Evolutionary conservation across 2,888 invertebrate genomes (phyloP).

Genomic region (Thereva unica): DNA sequence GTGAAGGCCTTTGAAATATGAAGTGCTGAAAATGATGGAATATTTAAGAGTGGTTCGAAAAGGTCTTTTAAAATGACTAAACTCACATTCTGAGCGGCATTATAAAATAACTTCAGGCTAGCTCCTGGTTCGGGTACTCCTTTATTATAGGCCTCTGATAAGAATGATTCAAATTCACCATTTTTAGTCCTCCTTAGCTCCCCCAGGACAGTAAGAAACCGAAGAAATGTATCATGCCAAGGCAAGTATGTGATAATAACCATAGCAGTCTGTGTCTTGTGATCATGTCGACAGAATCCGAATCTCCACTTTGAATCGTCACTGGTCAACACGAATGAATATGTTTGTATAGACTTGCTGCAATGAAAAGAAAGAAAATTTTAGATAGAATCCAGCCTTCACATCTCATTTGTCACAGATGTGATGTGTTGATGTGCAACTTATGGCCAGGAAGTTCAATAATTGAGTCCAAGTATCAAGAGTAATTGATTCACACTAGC

Average conservation of each 20-base stretch:
- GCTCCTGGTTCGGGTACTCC: conserved; percentile 72
- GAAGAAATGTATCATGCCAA: conserved; percentile 93
- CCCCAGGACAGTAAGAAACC: conserved; percentile 52
- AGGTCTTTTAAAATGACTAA: conserved; percentile 27
- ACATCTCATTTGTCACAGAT: too few species aligned
- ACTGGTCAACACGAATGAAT: conserved; percentile 95
- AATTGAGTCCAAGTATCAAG: neutral
- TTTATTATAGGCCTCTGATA: conserved; percentile 69
- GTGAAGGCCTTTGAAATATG: conserved; percentile 75
- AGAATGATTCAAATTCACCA: conserved; percentile 59
- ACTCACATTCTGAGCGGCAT: conserved; percentile 65
- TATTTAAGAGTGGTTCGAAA: conserved; percentile 56
- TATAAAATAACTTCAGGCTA: conserved; percentile 66
- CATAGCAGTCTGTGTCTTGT: conserved; percentile 82
- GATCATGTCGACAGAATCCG: conserved; percentile 95
- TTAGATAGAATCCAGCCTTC: conserved; percentile 37
- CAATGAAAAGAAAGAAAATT: conserved; percentile 51
- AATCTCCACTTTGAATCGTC: conserved; percentile 95
- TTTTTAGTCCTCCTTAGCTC: conserved; percentile 52
- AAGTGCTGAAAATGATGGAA: conserved; percentile 71
- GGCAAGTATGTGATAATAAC: conserved; percentile 87
- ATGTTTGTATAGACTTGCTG: conserved; percentile 87
- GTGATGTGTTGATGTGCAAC: too few species aligned
- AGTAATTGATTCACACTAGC: too few species aligned
- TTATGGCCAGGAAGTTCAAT: conserved; percentile 28